These are phyloP conservation scores for Polymixis lichenea DNA, from an alignment of 2,888 invertebrate genomes.

Conservation along the genomic window DNA sequence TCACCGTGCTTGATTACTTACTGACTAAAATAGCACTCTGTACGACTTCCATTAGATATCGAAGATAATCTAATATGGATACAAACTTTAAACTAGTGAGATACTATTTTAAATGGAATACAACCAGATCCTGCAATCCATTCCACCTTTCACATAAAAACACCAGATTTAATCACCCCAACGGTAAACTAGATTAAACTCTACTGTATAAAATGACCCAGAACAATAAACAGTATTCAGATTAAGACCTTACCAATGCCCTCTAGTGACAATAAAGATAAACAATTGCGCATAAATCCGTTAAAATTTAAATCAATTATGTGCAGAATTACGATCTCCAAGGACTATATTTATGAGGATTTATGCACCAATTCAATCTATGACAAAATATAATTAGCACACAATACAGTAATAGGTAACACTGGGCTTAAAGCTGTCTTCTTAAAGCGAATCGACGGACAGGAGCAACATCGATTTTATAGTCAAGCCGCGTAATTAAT, in stretches of 20 bases:
- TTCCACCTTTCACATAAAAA: constrained; percentile 10
- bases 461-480: constrained; percentile 72
- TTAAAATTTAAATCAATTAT: constrained; percentile 45
- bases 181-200: constrained; percentile 28
- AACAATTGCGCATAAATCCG: constrained; percentile 39
- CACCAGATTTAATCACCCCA: background rate
- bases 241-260: constrained; percentile 23
- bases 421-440: constrained; percentile 55
- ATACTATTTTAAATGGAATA: background rate
- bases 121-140: background rate
- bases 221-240: background rate
- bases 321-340: constrained; percentile 34
- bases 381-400: constrained; percentile 70
- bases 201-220: background rate
- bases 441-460: constrained; percentile 54
- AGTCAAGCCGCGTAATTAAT: constrained; percentile 65
- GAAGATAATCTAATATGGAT: background rate
- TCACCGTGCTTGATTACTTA: background rate
- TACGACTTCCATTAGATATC: background rate
- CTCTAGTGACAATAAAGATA: constrained; percentile 41
- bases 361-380: constrained; percentile 55
- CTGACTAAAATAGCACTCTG: background rate
- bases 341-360: constrained; percentile 45
- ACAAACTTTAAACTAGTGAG: too few relatives aligned
- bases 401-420: constrained; percentile 63